Percentiles rank a stretch among this genome's conserved stretches.
These are phyloP conservation scores for Cartodere bifasciata DNA, from an alignment of 2,888 invertebrate species.

Conservation along the genomic window DNA sequence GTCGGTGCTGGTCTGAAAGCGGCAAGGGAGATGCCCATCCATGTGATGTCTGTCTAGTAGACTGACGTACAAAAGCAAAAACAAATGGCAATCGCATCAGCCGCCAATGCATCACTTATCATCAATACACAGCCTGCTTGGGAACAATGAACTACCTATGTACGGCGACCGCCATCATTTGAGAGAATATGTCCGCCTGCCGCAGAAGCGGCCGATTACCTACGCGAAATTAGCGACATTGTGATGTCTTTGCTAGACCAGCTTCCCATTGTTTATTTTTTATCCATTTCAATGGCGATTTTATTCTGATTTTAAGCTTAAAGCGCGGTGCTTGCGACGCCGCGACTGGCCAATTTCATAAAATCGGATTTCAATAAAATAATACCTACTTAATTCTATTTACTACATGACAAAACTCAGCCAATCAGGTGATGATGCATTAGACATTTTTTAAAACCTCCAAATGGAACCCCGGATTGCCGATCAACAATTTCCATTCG, in stretches of 20 bases:
- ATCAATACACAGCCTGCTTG: conserved; percentile 14
- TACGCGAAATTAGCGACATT: conserved; percentile 33
- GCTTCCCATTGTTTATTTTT: too few relatives aligned
- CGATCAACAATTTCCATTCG: too few relatives aligned
- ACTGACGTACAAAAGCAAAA: neutral
- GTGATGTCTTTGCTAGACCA: conserved; percentile 27
- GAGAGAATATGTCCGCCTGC: conserved; percentile 39
- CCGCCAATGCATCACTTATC: neutral
- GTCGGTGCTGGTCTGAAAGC: too few relatives aligned
- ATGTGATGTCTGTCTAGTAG: neutral
- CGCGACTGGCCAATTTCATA: neutral
- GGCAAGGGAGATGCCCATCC: too few relatives aligned
- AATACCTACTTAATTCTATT: too few relatives aligned
- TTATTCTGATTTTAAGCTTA: too few relatives aligned
- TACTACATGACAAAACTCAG: conserved; percentile 36
- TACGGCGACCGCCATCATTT: conserved; percentile 42
- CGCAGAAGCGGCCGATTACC: too few relatives aligned
- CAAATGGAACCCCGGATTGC: too few relatives aligned
- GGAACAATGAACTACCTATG: conserved; percentile 46
- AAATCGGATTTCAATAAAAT: conserved; percentile 1
- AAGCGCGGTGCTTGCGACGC: too few relatives aligned
- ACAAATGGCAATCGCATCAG: neutral
- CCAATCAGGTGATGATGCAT: conserved; percentile 38
- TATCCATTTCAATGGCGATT: too few relatives aligned
- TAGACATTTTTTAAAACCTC: too few relatives aligned